Percentiles rank a stretch among this genome's conserved stretches.
Evolutionary conservation across 2,888 invertebrate species (phyloP).

Genomic region (Ditylenchus weischeri): DNA sequence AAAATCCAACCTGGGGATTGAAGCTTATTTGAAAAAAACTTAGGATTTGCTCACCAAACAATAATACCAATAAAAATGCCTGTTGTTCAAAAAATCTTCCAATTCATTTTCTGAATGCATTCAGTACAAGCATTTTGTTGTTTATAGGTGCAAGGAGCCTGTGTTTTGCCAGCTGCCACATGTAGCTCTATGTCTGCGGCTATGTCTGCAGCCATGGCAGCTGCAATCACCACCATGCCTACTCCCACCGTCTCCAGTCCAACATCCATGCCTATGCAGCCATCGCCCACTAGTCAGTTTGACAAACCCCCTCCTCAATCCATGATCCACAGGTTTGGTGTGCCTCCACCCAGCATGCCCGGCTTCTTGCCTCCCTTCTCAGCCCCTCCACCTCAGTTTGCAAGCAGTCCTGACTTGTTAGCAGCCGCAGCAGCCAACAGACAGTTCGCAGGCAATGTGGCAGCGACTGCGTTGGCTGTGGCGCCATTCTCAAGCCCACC

Average conservation of each 20-base stretch:
- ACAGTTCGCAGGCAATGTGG: too few species aligned
- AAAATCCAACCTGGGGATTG: too few species aligned
- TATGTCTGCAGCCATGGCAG: constrained; percentile 7
- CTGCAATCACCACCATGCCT: background rate
- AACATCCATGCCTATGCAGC: background rate
- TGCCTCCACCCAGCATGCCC: background rate
- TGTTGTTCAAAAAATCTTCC: too few species aligned
- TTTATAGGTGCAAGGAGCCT: constrained; percentile 3
- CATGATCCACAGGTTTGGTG: background rate
- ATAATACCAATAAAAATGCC: too few species aligned
- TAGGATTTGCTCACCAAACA: too few species aligned
- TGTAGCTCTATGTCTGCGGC: constrained; percentile 2
- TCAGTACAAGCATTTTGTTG: background rate
- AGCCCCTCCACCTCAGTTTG: background rate
- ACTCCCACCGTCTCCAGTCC: background rate
- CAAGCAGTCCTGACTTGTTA: too few species aligned
- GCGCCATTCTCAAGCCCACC: too few species aligned
- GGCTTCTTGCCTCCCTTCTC: constrained; percentile 7
- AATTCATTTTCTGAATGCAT: background rate
- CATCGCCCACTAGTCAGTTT: background rate
- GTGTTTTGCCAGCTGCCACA: constrained; percentile 1
- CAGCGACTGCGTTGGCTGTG: too few species aligned
- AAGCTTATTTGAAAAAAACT: too few species aligned
- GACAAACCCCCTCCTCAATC: background rate
- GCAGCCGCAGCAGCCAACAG: too few species aligned